Conservation (phyloP, 35 echinoderm and acorn worm species). For the Ophiothrix spiculata region DNA sequence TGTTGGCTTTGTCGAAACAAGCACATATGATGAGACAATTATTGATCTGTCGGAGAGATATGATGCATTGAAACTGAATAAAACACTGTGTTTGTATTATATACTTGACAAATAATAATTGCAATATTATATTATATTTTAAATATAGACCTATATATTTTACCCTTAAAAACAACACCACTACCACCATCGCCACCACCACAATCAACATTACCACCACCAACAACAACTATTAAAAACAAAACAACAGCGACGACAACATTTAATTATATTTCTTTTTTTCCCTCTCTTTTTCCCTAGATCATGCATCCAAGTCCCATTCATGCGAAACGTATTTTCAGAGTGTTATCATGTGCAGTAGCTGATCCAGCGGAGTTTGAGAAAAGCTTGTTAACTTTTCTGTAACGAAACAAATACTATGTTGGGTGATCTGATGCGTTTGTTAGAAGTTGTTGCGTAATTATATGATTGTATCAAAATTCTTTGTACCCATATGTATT, state of each 20-base stretch:
- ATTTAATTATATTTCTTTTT: background rate
- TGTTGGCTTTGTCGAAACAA: background rate
- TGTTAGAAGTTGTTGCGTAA: too few relatives aligned
- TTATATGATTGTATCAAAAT: too few relatives aligned
- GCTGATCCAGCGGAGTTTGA: constrained; percentile 45
- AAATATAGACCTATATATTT: too few relatives aligned
- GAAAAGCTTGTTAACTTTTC: constrained; percentile 20
- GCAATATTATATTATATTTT: too few relatives aligned
- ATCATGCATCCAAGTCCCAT: constrained; percentile 34
- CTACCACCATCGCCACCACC: too few relatives aligned
- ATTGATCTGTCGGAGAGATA: background rate
- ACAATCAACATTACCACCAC: too few relatives aligned
- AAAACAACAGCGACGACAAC: background rate
- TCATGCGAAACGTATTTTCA: constrained; percentile 18
- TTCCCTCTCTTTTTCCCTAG: background rate
- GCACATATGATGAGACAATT: background rate
- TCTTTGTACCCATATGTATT: too few relatives aligned
- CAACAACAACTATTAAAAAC: too few relatives aligned
- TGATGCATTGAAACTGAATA: background rate
- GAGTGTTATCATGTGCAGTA: constrained; percentile 28
- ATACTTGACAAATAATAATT: too few relatives aligned
- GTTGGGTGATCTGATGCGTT: too few relatives aligned
- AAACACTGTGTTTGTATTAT: background rate
- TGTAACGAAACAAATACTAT: too few relatives aligned
- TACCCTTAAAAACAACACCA: too few relatives aligned